Evolutionary conservation across 2,888 invertebrate species (phyloP).

Genomic region (Cataglyphis cursor): DNA sequence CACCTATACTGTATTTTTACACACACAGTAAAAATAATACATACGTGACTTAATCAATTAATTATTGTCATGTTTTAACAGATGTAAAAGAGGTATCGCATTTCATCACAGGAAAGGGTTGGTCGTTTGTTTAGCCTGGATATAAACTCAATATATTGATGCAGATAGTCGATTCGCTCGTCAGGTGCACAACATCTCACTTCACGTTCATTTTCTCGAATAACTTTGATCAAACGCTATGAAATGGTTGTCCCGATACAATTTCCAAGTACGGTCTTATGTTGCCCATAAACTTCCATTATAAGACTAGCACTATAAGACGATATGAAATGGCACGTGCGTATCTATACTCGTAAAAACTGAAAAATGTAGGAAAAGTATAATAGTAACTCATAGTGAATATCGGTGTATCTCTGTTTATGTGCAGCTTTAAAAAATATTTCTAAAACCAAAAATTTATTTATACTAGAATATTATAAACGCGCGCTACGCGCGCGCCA

Average conservation of each 20-base stretch:
- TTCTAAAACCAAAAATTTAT: neutral
- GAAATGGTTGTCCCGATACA: conserved; percentile 5
- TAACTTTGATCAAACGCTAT: conserved; percentile 23
- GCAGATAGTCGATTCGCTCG: neutral
- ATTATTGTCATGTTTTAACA: conserved; percentile 20
- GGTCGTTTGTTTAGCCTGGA: neutral
- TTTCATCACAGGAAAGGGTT: neutral
- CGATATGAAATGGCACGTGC: neutral
- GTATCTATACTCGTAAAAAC: neutral
- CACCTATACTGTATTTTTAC: neutral
- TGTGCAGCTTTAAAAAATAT: neutral
- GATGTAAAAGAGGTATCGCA: neutral
- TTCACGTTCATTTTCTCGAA: conserved; percentile 15
- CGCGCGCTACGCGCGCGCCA: too few species aligned
- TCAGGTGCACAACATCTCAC: conserved; percentile 16
- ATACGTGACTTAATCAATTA: neutral
- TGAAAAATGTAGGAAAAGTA: neutral
- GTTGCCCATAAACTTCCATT: neutral
- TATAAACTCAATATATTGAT: conserved; percentile 32
- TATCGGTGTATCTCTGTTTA: neutral
- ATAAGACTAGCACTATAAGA: neutral
- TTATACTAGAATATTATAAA: too few species aligned
- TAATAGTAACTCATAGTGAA: neutral
- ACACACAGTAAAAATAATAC: neutral
- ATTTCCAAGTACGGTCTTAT: neutral